Base-by-base conservation (phyloP, 2,797 vertebrate species). In the Megalops cyprinoides region DNA sequence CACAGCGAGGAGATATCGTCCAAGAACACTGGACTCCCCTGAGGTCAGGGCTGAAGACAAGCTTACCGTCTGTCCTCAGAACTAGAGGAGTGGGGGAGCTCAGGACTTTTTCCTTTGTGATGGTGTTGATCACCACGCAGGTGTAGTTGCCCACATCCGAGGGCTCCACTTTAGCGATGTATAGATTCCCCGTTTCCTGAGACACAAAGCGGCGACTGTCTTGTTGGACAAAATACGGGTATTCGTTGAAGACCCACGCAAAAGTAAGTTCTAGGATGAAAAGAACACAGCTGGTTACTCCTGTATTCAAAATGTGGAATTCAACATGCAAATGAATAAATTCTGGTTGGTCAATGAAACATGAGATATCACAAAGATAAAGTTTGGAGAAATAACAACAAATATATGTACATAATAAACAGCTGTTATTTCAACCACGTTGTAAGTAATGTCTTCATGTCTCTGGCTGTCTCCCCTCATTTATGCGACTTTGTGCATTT, bases 221-320 rank as follows among this genome's bases (percentile, higher is more conserved):
- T 93, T 98, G 96, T 84, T 97, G 96, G 23, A 99, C 96, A 18
- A 97, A 97, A 0, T 96, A 92, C 0, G 97, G 97, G 37, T 95
- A 97, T 80, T 97, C 95, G 14, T 99, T 99, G 93, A 99, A 98
- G 94, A 98, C 95, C 98, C 98, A 99, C 1, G 97, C 94, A 53
- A 96, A 99, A 0, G 94, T 95, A 69, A 96, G 58, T 3, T 96
- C 97, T 99, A 84, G 31, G 89, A 87, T 8, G 71, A 28, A 84
- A 49, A 83, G 49, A 71, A 71, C 37, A 44, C 67, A 71, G 18
- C n/a, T 14, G 20, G 37, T 71, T 71, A 71, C 37, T 71, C 67
- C 39, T 71, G 37, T 71, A 71, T 44, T 71, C 39, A 42, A 42
- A 67, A 67, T 10, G 34, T 37, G 62, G 20, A 15, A 9, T 1